Evolutionary conservation across 2,888 invertebrate species (phyloP).

Genomic region (Eumerus sabulonum): DNA sequence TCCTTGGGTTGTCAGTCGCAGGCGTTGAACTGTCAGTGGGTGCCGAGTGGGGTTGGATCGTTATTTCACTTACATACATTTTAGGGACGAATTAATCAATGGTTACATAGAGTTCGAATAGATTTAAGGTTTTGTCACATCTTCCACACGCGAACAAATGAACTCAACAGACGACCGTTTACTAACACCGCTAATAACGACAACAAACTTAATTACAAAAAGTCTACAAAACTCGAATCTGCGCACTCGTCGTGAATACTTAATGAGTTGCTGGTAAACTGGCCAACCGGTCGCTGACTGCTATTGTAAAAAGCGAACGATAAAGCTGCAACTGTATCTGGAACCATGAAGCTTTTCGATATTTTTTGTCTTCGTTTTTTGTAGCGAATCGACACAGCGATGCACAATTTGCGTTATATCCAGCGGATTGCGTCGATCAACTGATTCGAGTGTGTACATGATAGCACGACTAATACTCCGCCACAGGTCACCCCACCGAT

Average conservation of each 20-base stretch:
- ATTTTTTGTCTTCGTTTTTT: background rate
- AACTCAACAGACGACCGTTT: conserved; percentile 16
- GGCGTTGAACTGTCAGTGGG: too few species aligned
- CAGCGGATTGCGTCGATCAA: conserved; percentile 48
- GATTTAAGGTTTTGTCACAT: conserved; percentile 8
- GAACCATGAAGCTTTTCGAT: background rate
- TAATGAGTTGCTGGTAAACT: conserved; percentile 1
- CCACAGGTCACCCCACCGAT: too few species aligned
- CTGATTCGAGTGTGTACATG: conserved; percentile 28
- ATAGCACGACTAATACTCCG: background rate
- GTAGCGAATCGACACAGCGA: background rate
- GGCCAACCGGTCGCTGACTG: background rate
- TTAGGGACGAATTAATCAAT: conserved; percentile 3
- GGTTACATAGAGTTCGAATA: background rate
- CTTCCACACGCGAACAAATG: background rate
- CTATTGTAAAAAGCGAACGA: background rate
- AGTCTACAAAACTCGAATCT: too few species aligned
- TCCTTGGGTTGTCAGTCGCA: conserved; percentile 26
- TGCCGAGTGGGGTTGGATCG: conserved; percentile 19
- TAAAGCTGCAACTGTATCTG: conserved; percentile 1
- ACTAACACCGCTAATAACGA: conserved; percentile 11
- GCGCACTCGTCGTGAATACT: conserved; percentile 12
- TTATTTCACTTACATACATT: conserved; percentile 70
- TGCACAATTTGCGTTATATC: conserved; percentile 24
- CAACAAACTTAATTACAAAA: background rate